phyloP scores from a whole-genome alignment of 2,888 invertebrate genomes.

The Arctia plantaginis region DNA sequence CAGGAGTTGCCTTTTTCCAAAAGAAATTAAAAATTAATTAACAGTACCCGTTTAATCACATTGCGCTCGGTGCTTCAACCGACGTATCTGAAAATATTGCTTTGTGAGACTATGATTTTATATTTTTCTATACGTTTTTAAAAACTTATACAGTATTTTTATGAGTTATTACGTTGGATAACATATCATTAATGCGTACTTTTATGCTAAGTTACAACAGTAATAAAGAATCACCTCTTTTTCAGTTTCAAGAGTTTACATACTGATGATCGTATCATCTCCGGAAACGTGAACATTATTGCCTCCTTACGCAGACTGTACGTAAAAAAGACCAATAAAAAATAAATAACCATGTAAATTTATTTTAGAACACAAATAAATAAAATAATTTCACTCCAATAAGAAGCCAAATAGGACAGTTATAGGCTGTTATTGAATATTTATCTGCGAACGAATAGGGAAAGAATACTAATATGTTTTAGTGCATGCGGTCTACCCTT shows the following conservation, averaged over 20 bases:
- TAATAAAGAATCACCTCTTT: background rate
- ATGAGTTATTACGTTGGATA: background rate
- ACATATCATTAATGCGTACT: background rate
- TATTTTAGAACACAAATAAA: constrained; percentile 25
- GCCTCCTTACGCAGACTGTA: background rate
- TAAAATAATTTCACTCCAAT: constrained; percentile 41
- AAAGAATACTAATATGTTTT: constrained; percentile 42
- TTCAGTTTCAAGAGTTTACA: background rate
- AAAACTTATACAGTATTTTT: background rate
- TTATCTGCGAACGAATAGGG: constrained; percentile 38
- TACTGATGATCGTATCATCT: background rate
- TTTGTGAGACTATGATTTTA: background rate
- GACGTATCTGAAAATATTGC: no score
- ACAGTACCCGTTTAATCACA: no score
- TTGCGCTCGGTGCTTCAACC: no score
- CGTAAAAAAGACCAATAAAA: background rate
- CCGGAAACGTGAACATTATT: background rate
- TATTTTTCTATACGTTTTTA: background rate
- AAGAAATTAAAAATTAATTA: no score
- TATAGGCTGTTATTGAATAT: constrained; percentile 44
- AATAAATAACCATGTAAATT: constrained; percentile 14
- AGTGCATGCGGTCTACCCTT: background rate
- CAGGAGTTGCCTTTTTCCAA: no score
- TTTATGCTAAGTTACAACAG: background rate
- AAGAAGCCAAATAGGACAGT: constrained; percentile 43